Evolutionary conservation across 2,888 invertebrate species (phyloP).

Genomic region (Branchipolynoe longqiensis): DNA sequence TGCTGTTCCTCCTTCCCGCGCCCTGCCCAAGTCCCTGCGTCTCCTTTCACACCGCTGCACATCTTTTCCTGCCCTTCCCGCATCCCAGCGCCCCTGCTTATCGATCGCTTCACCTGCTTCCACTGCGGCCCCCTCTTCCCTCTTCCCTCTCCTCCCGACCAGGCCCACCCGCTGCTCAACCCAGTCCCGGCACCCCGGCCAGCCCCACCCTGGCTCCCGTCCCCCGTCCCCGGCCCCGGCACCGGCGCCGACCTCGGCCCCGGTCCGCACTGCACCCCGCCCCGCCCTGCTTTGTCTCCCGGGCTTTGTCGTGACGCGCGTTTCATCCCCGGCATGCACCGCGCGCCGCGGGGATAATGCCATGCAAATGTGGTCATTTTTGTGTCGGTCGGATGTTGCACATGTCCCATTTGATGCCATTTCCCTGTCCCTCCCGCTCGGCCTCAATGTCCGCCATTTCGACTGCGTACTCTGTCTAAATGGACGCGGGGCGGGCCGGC

Average conservation of each 20-base stretch:
- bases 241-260: not conserved
- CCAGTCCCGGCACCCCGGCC: not conserved
- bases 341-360: not conserved
- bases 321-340: not conserved
- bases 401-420: slow-evolving; percentile 55
- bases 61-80: no score
- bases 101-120: not conserved
- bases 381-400: slow-evolving; percentile 11
- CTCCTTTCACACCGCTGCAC: no score
- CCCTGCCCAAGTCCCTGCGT: no score
- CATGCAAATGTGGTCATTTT: slow-evolving; percentile 16
- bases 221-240: not conserved
- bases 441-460: slow-evolving; percentile 22
- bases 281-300: not conserved
- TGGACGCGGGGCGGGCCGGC: not conserved
- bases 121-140: not conserved
- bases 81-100: not conserved
- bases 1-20: no score
- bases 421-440: slow-evolving; percentile 26
- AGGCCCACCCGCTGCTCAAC: not conserved
- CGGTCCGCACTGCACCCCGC: not conserved
- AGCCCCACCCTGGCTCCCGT: not conserved
- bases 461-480: slow-evolving; percentile 36
- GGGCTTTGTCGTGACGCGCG: not conserved
- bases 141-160: not conserved